These are phyloP conservation scores for Phacellophora camtschatica DNA, from an alignment of 30 jellyfish, hydroid and myxozoan species.

Conservation along the genomic window DNA sequence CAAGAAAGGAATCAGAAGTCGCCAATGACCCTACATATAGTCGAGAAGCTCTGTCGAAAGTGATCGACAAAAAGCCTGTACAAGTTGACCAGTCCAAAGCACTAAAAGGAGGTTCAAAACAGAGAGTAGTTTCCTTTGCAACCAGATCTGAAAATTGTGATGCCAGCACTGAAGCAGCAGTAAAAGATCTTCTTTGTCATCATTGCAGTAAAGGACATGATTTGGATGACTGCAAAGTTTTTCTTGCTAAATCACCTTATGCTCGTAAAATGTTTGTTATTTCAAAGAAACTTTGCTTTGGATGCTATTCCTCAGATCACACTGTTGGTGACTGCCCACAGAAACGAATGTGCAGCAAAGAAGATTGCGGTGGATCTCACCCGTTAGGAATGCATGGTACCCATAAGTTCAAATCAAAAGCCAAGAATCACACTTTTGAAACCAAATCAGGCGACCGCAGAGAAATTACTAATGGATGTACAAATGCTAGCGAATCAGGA, in stretches of 20 bases:
- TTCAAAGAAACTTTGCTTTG: neutral
- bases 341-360: neutral
- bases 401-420: neutral
- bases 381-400: too few relatives aligned
- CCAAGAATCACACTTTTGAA: neutral
- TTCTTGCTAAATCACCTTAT: neutral
- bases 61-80: neutral
- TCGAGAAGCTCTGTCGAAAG: slow-evolving; percentile 18
- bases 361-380: neutral
- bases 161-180: neutral
- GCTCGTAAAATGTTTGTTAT: too few relatives aligned
- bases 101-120: neutral
- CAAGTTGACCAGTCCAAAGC: neutral
- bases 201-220: slow-evolving; percentile 25
- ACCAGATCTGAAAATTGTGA: neutral
- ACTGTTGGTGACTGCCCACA: neutral
- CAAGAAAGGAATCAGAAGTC: slow-evolving; percentile 17
- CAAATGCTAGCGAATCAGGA: neutral
- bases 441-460: neutral
- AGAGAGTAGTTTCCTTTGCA: neutral
- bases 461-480: slow-evolving; percentile 18
- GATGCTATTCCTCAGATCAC: neutral
- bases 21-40: slow-evolving; percentile 18
- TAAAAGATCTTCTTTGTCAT: slow-evolving; percentile 1
- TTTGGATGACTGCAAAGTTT: neutral